Evolutionary conservation across 2,113 vertebrate species (phyloP).

Genomic region (Argyrosomus japonicus): DNA sequence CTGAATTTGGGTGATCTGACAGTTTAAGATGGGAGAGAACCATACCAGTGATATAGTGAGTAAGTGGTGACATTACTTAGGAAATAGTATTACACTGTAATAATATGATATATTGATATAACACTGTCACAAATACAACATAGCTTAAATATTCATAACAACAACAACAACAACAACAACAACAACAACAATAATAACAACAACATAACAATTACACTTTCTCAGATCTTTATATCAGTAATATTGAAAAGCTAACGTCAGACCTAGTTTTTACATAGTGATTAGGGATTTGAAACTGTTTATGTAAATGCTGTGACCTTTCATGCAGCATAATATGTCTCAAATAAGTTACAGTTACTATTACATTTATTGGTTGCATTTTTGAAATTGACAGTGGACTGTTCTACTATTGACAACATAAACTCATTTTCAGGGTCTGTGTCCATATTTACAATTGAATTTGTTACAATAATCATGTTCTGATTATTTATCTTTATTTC

Average conservation of each 20-base stretch:
- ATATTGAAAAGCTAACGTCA: not conserved
- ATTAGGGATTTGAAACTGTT: not conserved
- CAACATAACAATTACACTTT: not conserved
- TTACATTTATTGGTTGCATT: not conserved
- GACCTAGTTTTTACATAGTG: not conserved
- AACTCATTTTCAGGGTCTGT: not conserved
- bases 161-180: no score
- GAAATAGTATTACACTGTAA: no score
- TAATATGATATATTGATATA: not conserved
- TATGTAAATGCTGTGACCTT: not conserved
- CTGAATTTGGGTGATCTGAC: not conserved
- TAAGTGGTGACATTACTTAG: not conserved
- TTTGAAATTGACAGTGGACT: not conserved
- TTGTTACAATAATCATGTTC: not conserved
- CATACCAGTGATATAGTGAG: not conserved
- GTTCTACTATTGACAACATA: not conserved
- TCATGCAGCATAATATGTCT: not conserved
- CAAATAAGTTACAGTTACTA: not conserved
- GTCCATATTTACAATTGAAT: not conserved
- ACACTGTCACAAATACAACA: not conserved
- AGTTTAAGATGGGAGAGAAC: not conserved
- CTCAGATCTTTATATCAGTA: not conserved
- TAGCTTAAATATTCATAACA: not conserved
- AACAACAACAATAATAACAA: no score
- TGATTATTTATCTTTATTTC: not conserved